Evolutionary conservation across 2,113 vertebrate genomes (phyloP).

Genomic region (Drymodes brunneopygia): DNA sequence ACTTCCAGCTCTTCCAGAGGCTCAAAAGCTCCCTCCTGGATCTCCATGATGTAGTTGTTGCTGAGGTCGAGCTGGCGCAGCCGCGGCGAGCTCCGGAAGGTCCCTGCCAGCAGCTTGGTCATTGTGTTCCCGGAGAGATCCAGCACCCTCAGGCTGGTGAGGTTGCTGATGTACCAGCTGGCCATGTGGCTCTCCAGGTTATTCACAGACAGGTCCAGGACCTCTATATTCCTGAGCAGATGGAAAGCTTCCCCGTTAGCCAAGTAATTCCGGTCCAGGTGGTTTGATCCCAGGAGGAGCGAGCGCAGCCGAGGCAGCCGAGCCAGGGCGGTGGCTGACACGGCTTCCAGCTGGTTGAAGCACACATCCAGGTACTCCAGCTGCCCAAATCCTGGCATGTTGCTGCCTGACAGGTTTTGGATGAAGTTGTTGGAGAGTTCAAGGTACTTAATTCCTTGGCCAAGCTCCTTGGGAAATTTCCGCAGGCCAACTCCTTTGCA

Average conservation of each 20-base stretch:
- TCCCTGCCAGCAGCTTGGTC: slow-evolving; percentile 51
- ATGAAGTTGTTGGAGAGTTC: slow-evolving; percentile 82
- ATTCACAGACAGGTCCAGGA: slow-evolving; percentile 76
- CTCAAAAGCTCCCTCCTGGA: slow-evolving; percentile 73
- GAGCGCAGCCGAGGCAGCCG: slow-evolving; percentile 64
- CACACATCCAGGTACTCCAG: slow-evolving; percentile 74
- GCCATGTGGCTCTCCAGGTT: slow-evolving; percentile 67
- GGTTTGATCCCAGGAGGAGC: slow-evolving; percentile 74
- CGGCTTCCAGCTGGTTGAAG: slow-evolving; percentile 75
- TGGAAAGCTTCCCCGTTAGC: slow-evolving; percentile 65
- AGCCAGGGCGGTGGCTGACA: slow-evolving; percentile 66
- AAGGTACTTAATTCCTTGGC: slow-evolving; percentile 60
- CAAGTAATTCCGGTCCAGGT: slow-evolving; percentile 62
- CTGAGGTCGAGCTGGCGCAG: slow-evolving; percentile 69
- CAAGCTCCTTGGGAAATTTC: slow-evolving; percentile 68
- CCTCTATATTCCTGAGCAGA: slow-evolving; percentile 59
- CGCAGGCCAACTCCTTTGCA: slow-evolving; percentile 69
- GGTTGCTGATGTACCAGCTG: slow-evolving; percentile 70
- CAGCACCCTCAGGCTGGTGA: slow-evolving; percentile 67
- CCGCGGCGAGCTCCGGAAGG: slow-evolving; percentile 59
- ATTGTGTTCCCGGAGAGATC: slow-evolving; percentile 72
- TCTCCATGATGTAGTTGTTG: slow-evolving; percentile 73
- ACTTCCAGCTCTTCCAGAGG: slow-evolving; percentile 61
- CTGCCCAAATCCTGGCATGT: slow-evolving; percentile 42
- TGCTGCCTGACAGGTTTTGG: slow-evolving; percentile 57